A percentile compares a stretch with the other conserved stretches of the same genome.
Evolutionary conservation across 1,140 invertebrate species (phyloP).

Genomic region (Cataglyphis hispanica): DNA sequence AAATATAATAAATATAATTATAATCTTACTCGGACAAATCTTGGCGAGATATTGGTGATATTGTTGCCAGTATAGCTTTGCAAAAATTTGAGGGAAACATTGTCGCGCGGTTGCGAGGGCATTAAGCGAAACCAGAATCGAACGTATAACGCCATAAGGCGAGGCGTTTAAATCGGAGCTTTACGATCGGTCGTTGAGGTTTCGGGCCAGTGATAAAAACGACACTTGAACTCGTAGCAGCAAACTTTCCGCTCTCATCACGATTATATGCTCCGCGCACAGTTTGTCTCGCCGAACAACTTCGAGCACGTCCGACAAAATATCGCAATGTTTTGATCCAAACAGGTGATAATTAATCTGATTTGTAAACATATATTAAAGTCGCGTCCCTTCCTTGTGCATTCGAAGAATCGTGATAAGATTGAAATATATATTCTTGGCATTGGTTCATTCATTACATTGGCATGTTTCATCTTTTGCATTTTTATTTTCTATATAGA

Average conservation of each 20-base stretch:
- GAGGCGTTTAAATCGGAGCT: constrained; percentile 61
- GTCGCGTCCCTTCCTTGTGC: neutral
- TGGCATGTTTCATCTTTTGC: neutral
- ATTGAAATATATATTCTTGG: neutral
- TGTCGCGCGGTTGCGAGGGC: constrained; percentile 1
- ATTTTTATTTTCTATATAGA: constrained; percentile 2
- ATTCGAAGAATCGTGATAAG: neutral
- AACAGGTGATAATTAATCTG: neutral
- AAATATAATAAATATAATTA: neutral
- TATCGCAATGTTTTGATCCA: constrained; percentile 5
- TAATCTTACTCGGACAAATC: neutral
- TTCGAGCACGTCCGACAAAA: neutral
- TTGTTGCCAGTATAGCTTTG: neutral
- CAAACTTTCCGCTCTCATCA: constrained; percentile 22
- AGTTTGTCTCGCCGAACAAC: constrained; percentile 5
- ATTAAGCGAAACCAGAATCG: constrained; percentile 49
- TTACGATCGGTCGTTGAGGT: constrained; percentile 72
- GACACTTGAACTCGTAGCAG: constrained; percentile 51
- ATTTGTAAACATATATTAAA: constrained; percentile 11
- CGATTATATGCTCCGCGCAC: constrained; percentile 6
- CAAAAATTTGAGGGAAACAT: constrained; percentile 28
- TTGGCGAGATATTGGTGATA: neutral
- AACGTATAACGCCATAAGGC: constrained; percentile 48
- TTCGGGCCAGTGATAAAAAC: constrained; percentile 73
- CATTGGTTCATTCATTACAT: neutral